Conservation (phyloP, 2,113 vertebrate genomes). For the Oryzias curvinotus region DNA sequence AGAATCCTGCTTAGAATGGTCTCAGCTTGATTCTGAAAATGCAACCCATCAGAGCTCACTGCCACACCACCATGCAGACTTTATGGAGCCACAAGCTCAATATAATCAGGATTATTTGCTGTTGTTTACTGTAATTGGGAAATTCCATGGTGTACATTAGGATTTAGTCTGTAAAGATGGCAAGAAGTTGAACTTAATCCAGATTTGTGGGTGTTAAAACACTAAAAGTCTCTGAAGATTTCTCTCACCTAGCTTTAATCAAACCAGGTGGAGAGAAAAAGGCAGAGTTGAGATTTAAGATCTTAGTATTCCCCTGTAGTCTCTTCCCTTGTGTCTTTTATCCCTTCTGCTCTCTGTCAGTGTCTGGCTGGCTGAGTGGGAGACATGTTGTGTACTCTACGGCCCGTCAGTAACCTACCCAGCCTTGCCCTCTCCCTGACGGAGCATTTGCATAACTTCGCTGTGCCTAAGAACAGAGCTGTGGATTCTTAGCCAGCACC, state of each 20-base stretch:
- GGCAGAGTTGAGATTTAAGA: slow-evolving; percentile 36
- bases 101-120: neutral
- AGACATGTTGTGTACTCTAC: slow-evolving; percentile 82
- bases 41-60: no score
- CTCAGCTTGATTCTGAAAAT: no score
- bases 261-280: slow-evolving; percentile 35
- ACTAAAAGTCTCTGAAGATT: slow-evolving; percentile 34
- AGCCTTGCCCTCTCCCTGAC: slow-evolving; percentile 80
- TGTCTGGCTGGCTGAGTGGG: slow-evolving; percentile 72
- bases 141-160: neutral
- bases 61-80: neutral
- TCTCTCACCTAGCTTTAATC: slow-evolving; percentile 40
- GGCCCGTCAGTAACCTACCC: slow-evolving; percentile 83
- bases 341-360: slow-evolving; percentile 70
- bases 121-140: neutral
- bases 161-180: slow-evolving; percentile 17
- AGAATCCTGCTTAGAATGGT: no score
- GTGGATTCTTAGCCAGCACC: slow-evolving; percentile 49
- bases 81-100: neutral
- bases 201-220: slow-evolving; percentile 12
- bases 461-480: slow-evolving; percentile 73
- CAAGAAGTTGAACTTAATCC: slow-evolving; percentile 16
- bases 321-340: slow-evolving; percentile 17
- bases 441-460: slow-evolving; percentile 82
- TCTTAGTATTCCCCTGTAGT: slow-evolving; percentile 57